phyloP scores from a whole-genome alignment of 2,888 invertebrate genomes.

The Pheosia tremula region DNA sequence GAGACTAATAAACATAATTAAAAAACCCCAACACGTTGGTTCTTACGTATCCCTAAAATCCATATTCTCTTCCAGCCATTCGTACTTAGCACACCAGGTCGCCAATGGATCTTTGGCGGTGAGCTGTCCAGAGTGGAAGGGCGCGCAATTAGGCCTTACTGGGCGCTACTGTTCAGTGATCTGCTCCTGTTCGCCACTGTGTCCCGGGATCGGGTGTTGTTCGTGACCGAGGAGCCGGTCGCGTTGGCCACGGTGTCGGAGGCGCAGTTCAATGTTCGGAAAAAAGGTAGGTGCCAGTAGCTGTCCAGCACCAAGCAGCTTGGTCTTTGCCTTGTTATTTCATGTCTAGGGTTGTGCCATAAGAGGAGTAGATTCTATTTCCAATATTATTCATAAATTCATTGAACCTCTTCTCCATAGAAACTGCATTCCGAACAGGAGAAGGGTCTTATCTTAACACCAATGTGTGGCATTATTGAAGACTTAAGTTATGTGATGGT shows the following conservation, averaged over 20 bases:
- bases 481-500: no score
- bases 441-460: no score
- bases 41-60: background rate
- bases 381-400: no score
- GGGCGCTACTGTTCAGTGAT: slow-evolving; percentile 94
- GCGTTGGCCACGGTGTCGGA: slow-evolving; percentile 91
- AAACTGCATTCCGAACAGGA: no score
- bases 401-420: no score
- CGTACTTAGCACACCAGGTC: slow-evolving; percentile 91
- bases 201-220: slow-evolving; percentile 93
- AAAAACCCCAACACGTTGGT: no score
- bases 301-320: no score
- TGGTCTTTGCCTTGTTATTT: no score
- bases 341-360: no score
- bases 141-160: slow-evolving; percentile 91
- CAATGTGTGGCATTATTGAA: no score
- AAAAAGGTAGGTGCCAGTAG: slow-evolving; percentile 85
- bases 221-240: slow-evolving; percentile 94
- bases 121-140: slow-evolving; percentile 93
- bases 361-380: no score
- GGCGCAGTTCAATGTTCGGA: slow-evolving; percentile 93
- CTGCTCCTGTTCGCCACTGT: slow-evolving; percentile 94
- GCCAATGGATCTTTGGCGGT: slow-evolving; percentile 96
- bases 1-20: no score
- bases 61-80: slow-evolving; percentile 86